Percentiles rank a stretch among this genome's conserved stretches.
Evolutionary conservation across 2,797 vertebrate genomes (phyloP).

Genomic region (Sebastes itinus): DNA sequence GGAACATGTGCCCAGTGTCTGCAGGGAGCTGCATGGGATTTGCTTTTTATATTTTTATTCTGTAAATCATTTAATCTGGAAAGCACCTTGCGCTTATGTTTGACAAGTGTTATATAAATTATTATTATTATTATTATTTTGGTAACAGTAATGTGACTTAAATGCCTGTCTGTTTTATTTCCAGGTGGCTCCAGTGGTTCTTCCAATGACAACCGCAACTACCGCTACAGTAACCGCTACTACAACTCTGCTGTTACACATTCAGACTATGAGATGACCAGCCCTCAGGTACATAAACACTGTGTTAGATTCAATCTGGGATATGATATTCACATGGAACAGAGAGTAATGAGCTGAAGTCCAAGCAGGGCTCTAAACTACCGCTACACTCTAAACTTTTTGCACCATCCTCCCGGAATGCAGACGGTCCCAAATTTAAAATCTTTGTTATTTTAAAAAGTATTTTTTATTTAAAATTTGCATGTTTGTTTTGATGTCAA

Average conservation of each 20-base stretch:
- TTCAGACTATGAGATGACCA: slow-evolving; percentile 96
- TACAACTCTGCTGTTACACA: slow-evolving; percentile 92
- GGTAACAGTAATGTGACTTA: background rate
- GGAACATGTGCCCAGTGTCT: too few species aligned
- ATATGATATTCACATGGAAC: background rate
- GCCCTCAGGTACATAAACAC: slow-evolving; percentile 86
- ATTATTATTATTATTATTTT: too few species aligned
- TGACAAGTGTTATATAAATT: too few species aligned
- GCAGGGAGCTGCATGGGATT: background rate
- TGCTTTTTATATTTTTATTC: background rate
- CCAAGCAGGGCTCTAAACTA: too few species aligned
- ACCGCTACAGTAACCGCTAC: slow-evolving; percentile 95
- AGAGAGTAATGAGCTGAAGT: background rate
- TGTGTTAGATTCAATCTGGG: background rate
- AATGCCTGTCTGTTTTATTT: background rate
- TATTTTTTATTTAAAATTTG: too few species aligned
- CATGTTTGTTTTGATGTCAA: too few species aligned
- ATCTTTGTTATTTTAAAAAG: too few species aligned
- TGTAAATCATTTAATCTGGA: too few species aligned
- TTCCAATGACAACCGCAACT: slow-evolving; percentile 95
- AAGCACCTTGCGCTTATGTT: too few species aligned
- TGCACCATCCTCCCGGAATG: too few species aligned
- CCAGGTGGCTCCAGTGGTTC: slow-evolving; percentile 96
- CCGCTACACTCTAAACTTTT: too few species aligned
- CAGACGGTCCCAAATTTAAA: too few species aligned